Evolutionary conservation across 2,888 invertebrate genomes (phyloP).

Genomic region (Lycaena phlaeas): DNA sequence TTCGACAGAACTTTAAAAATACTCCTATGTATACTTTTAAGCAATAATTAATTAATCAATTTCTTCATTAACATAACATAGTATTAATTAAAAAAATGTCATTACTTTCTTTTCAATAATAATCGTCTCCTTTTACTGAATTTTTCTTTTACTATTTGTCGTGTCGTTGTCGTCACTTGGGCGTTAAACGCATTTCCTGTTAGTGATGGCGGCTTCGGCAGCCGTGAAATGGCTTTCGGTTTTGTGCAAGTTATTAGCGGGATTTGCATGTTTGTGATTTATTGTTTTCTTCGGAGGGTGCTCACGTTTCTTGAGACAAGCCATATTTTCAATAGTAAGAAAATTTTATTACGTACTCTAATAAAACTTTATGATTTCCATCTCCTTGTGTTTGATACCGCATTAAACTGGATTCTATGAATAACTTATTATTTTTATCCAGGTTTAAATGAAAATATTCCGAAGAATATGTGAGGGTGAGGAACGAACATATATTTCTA

Average conservation of each 20-base stretch:
- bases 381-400: constrained; percentile 9
- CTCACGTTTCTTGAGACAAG: constrained; percentile 23
- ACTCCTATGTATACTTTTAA: too few species aligned
- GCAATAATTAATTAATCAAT: too few species aligned
- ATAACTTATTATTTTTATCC: not conserved
- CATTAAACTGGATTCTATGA: constrained; percentile 5
- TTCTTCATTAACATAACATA: too few species aligned
- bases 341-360: constrained; percentile 24
- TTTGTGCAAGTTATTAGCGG: constrained; percentile 70
- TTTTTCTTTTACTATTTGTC: constrained; percentile 1
- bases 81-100: too few species aligned
- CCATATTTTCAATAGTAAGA: constrained; percentile 25
- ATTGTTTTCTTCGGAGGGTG: constrained; percentile 41
- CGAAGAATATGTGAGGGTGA: too few species aligned
- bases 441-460: not conserved
- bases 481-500: too few species aligned
- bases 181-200: constrained; percentile 12
- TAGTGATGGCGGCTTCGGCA: constrained; percentile 37
- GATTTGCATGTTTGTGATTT: constrained; percentile 72
- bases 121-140: not conserved
- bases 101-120: too few species aligned
- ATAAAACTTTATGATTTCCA: constrained; percentile 25
- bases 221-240: constrained; percentile 70
- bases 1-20: too few species aligned
- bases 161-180: constrained; percentile 17